Conservation (phyloP, 2,113 vertebrate species). For the Platysteira castanea region DNA sequence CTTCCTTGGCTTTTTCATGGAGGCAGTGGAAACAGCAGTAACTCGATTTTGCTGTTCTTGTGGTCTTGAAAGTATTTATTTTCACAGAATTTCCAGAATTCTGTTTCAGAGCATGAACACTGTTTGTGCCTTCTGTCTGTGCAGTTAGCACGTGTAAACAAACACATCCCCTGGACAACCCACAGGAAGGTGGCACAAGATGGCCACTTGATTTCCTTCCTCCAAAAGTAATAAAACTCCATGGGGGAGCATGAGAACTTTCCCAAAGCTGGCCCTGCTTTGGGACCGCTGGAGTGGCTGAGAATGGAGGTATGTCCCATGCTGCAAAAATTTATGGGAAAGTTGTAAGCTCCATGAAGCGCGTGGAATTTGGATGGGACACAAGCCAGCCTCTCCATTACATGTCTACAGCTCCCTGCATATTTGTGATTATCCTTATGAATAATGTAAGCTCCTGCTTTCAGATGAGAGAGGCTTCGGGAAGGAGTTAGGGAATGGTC, state of each 20-base stretch:
- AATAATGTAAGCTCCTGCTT: constrained; percentile 53
- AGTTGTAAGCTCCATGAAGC: constrained; percentile 39
- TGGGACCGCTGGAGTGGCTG: not conserved
- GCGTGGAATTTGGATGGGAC: constrained; percentile 9
- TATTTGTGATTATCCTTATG: constrained; percentile 59
- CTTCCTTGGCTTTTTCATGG: not conserved
- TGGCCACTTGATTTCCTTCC: not conserved
- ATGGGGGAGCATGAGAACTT: constrained; percentile 19
- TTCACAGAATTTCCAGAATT: not conserved
- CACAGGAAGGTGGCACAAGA: not conserved
- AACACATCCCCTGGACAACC: not conserved
- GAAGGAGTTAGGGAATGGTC: not conserved
- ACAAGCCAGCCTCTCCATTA: constrained; percentile 52
- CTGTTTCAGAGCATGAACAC: not conserved
- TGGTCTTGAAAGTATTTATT: not conserved
- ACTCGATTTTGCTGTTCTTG: not conserved
- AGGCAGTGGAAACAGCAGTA: not conserved
- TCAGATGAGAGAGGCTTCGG: not conserved
- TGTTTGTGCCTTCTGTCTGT: not conserved
- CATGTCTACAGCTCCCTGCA: constrained; percentile 24
- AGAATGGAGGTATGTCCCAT: not conserved
- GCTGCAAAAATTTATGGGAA: constrained; percentile 44
- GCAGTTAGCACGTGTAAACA: not conserved
- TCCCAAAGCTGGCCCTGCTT: not conserved
- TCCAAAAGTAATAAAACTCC: not conserved